Evolutionary conservation across 2,888 invertebrate genomes (phyloP).

Genomic region (Chrysolina oricalcia): DNA sequence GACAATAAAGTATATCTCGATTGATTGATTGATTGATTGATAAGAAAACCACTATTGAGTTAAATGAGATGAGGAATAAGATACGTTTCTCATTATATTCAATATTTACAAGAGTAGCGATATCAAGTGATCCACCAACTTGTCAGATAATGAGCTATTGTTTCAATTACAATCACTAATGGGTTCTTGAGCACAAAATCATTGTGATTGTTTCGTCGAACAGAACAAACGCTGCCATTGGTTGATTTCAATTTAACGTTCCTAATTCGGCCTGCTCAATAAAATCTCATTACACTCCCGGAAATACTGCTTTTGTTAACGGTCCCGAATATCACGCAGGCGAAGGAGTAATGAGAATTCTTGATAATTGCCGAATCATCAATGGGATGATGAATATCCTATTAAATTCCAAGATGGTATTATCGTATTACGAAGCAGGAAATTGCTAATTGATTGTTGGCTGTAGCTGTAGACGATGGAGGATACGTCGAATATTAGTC

Average conservation of each 20-base stretch:
- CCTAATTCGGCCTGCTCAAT: slow-evolving; percentile 5
- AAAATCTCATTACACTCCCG: slow-evolving; percentile 1
- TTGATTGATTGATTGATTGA: too few species aligned
- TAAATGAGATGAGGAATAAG: too few species aligned
- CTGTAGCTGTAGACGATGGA: background rate
- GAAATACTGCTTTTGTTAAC: slow-evolving; percentile 9
- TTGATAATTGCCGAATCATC: slow-evolving; percentile 9
- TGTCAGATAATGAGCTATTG: too few species aligned
- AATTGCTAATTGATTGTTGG: slow-evolving; percentile 15
- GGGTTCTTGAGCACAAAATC: background rate
- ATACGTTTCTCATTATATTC: too few species aligned
- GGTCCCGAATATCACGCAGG: background rate
- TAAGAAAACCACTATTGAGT: too few species aligned
- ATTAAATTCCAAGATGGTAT: background rate
- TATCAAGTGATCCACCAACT: too few species aligned
- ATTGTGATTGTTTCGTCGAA: background rate
- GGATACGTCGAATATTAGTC: background rate
- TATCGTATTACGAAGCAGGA: background rate
- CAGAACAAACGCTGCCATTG: background rate
- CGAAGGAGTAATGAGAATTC: background rate
- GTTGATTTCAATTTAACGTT: background rate
- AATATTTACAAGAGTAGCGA: too few species aligned
- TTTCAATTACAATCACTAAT: background rate
- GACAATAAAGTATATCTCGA: too few species aligned
- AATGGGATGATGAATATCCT: slow-evolving; percentile 3